These are phyloP conservation scores for Bombylius major DNA, from an alignment of 2,888 invertebrate genomes.

Conservation along the genomic window DNA sequence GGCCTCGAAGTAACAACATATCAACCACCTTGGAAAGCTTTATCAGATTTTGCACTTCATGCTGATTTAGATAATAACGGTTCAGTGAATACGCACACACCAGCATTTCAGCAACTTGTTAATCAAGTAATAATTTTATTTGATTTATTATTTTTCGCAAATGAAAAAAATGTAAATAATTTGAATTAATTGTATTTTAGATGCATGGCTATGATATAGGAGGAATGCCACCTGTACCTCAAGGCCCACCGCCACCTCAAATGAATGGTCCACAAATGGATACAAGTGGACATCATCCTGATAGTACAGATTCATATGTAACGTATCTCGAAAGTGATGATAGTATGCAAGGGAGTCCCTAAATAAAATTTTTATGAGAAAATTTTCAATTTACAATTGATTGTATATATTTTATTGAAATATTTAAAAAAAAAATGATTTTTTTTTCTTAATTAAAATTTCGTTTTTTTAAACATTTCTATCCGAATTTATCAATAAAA, in stretches of 20 bases:
- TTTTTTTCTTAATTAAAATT: too few species aligned
- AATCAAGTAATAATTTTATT: constrained; percentile 58
- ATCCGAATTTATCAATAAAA: too few species aligned
- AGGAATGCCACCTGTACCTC: constrained; percentile 40
- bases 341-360: constrained; percentile 61
- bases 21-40: constrained; percentile 95
- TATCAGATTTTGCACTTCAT: constrained; percentile 90
- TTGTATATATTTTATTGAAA: too few species aligned
- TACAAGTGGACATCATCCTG: constrained; percentile 53
- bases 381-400: too few species aligned
- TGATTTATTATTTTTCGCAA: constrained; percentile 3
- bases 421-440: too few species aligned
- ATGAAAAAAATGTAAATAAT: neutral
- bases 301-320: constrained; percentile 77
- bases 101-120: constrained; percentile 92
- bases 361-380: constrained; percentile 22
- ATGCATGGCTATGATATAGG: constrained; percentile 84
- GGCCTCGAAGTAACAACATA: constrained; percentile 81
- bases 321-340: constrained; percentile 87
- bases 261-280: constrained; percentile 46
- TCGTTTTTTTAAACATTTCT: too few species aligned
- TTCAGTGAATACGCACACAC: constrained; percentile 71
- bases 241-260: constrained; percentile 45
- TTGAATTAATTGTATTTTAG: constrained; percentile 38
- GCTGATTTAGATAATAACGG: constrained; percentile 67